Conservation (phyloP, 2,797 vertebrate genomes). For the Falco cherrug region DNA sequence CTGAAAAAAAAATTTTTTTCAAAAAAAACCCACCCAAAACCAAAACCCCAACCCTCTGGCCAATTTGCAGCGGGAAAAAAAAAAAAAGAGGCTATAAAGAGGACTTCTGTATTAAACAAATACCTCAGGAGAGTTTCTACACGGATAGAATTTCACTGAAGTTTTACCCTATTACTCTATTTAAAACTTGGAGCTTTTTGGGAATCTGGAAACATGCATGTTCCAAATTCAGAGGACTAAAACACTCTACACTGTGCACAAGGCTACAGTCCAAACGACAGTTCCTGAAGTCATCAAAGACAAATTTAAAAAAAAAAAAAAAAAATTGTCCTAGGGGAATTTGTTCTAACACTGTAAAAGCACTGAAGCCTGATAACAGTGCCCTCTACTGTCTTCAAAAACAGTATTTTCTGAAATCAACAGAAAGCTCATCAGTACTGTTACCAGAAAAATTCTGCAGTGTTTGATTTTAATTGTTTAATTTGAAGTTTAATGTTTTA, state of each 20-base stretch:
- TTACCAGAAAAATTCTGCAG: not conserved
- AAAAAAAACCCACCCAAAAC: too few species aligned
- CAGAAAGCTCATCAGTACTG: not conserved
- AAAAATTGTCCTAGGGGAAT: not conserved
- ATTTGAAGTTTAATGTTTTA: not conserved
- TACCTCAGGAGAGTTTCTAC: not conserved
- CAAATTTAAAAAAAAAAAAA: not conserved
- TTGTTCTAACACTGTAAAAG: not conserved
- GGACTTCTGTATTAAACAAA: not conserved
- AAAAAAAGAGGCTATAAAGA: not conserved
- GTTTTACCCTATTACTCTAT: not conserved
- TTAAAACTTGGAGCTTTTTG: not conserved
- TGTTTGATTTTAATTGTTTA: not conserved
- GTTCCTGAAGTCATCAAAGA: not conserved
- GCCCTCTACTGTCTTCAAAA: constrained; percentile 62
- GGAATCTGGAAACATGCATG: not conserved
- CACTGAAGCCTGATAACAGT: constrained; percentile 27
- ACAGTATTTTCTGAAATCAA: not conserved
- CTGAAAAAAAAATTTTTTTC: not conserved
- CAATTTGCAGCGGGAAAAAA: too few species aligned
- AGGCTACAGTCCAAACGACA: not conserved
- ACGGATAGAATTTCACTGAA: not conserved
- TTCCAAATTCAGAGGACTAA: not conserved
- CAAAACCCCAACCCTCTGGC: too few species aligned
- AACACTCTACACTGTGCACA: not conserved